phyloP scores from a whole-genome alignment of 2,113 vertebrate species.

The Dissostichus mawsoni region DNA sequence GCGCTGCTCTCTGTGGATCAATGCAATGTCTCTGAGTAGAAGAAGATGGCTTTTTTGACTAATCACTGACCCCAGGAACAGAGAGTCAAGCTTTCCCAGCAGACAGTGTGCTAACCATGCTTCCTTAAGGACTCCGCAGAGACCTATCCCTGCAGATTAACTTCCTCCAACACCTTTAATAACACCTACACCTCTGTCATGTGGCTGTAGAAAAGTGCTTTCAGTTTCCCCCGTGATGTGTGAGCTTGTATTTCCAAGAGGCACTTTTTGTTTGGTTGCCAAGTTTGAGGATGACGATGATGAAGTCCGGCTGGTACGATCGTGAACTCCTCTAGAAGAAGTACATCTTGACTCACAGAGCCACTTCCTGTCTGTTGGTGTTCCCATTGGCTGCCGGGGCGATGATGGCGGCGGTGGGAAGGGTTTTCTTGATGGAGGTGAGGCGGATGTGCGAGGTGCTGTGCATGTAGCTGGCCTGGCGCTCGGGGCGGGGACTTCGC shows the following conservation, averaged over 20 bases:
- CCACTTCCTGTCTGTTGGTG: constrained; percentile 64
- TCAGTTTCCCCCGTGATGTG: not conserved
- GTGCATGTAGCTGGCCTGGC: constrained; percentile 87
- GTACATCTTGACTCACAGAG: constrained; percentile 53
- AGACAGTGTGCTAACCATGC: not conserved
- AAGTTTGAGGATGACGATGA: constrained; percentile 10
- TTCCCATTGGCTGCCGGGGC: constrained; percentile 53
- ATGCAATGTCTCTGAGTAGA: not conserved
- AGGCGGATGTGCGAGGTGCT: constrained; percentile 92
- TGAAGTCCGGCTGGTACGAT: not conserved
- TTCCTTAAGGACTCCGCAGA: not conserved
- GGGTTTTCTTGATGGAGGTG: constrained; percentile 92
- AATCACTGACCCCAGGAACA: not conserved
- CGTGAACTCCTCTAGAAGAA: not conserved
- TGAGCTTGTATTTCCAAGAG: constrained; percentile 30
- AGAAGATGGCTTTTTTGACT: constrained; percentile 22
- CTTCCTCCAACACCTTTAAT: not conserved
- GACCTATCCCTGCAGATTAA: no score
- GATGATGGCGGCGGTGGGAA: constrained; percentile 71
- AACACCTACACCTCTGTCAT: not conserved
- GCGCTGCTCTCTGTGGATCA: constrained; percentile 4
- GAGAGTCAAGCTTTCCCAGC: constrained; percentile 19
- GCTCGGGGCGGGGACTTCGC: constrained; percentile 73
- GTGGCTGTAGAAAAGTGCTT: not conserved
- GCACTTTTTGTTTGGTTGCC: constrained; percentile 54